Evolutionary conservation across 2,797 vertebrate species (phyloP), one percentile per base, ranked within the genome.

Genomic region (Onychomys arenicola): DNA sequence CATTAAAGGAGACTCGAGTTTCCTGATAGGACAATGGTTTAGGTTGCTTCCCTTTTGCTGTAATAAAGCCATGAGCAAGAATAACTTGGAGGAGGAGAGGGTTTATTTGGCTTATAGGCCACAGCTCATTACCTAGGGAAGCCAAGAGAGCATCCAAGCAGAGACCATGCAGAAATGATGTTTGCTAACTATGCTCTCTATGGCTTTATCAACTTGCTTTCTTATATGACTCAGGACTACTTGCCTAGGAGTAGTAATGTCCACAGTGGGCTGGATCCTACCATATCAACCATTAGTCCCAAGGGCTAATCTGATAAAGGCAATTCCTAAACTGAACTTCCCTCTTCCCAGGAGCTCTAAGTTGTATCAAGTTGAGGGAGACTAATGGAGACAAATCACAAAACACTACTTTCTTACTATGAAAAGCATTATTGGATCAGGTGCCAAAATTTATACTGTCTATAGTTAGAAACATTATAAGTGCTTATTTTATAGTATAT

Each of bases 391-490:
- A 43, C 40, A 84, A 84, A 83, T 29, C 25, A 61, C 25, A 83
- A 43, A 59, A 23, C 23, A 49, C 43, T 32, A 5, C 9, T 65
- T 27, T 87, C 82, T 55, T 93, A 21, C 37, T 10, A 37, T 65
- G 61, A 46, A 95, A 43, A 25, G 5, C 23, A 75, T 87, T 55
- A 82, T 25, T 77, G 21, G 23, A 8, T n/a, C n/a, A 77, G 23
- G 3, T 52, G 40, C 21, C 32, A 97, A 93, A 86, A 78, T 49
- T 9, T 55, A 55, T 55, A 75, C 43, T 89, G 6, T 78, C 46
- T 90, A 8, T 84, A 71, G 13, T 96, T 91, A 78, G 21, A 86
- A 94, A 59, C 37, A 59, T 59, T 23, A 87, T 19, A 63, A n/a
- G 34, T 49, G 29, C 81, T 5, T 75, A 80, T 34, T 29, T 95